Percentiles rank a stretch among this genome's conserved stretches.
phyloP scores from a whole-genome alignment of 2,113 vertebrate genomes.

The Noctilio leporinus region DNA sequence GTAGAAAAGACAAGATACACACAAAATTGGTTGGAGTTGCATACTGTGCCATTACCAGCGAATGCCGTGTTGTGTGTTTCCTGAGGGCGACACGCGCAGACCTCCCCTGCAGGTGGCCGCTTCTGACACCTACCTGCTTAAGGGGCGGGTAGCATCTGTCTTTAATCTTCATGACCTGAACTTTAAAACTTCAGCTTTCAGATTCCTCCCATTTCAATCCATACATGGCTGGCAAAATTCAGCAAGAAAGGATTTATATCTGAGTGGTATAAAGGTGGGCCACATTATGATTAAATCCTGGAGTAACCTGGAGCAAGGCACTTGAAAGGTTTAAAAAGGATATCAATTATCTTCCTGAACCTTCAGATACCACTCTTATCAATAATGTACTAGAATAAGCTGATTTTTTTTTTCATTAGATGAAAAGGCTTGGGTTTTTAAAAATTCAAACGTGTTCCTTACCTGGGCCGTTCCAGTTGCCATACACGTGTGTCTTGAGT shows the following conservation, averaged over 20 bases:
- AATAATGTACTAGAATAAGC: background rate
- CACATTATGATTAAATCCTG: background rate
- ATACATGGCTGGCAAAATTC: background rate
- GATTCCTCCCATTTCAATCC: background rate
- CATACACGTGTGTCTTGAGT: background rate
- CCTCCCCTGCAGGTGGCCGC: rapidly evolving
- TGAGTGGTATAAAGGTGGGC: background rate
- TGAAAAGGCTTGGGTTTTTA: background rate
- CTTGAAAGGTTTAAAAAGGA: background rate
- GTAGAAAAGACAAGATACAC: background rate
- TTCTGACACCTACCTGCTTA: background rate
- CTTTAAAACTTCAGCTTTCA: background rate
- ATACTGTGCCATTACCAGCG: too few relatives aligned
- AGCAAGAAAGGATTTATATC: background rate
- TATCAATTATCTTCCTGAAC: background rate
- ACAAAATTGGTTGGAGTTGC: background rate
- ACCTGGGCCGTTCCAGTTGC: background rate
- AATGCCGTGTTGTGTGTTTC: too few relatives aligned
- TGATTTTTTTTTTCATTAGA: too few relatives aligned
- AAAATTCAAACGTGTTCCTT: background rate
- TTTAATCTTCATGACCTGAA: background rate
- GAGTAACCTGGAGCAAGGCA: background rate
- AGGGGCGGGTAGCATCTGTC: background rate
- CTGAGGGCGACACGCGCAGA: background rate
- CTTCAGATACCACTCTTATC: background rate